These are phyloP conservation scores for Fregetta grallaria DNA, from an alignment of 2,113 vertebrate species.

Conservation along the genomic window DNA sequence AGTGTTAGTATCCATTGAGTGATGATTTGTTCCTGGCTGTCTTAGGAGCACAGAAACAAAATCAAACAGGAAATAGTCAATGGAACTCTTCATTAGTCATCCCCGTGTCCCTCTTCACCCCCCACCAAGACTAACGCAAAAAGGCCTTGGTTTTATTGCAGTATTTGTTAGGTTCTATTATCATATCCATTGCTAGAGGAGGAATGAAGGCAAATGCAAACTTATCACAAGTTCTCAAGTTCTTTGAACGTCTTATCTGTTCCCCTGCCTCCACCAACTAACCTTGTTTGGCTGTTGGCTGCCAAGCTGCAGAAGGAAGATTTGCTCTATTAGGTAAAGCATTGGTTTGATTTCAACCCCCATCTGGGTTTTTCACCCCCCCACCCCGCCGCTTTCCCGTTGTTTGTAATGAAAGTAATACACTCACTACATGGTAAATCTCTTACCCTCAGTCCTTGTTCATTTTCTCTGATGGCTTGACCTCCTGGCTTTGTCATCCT, in stretches of 20 bases:
- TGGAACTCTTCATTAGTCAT: background rate
- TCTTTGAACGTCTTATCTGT: background rate
- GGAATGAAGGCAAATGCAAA: background rate
- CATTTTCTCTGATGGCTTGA: background rate
- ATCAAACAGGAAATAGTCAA: background rate
- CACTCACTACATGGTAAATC: background rate
- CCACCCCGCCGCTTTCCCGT: background rate
- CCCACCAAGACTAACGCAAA: background rate
- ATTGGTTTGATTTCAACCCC: background rate
- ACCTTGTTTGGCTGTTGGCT: background rate
- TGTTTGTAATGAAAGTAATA: background rate
- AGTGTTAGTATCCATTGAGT: background rate
- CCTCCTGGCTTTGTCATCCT: background rate
- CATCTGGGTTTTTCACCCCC: background rate
- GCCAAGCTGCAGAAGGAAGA: background rate
- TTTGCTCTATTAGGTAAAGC: background rate
- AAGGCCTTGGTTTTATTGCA: background rate
- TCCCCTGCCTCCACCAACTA: background rate
- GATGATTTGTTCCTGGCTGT: background rate
- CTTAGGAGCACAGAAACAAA: background rate
- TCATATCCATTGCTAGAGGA: background rate
- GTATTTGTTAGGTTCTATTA: background rate
- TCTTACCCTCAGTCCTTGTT: background rate
- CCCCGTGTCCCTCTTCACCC: background rate
- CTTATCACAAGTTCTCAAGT: background rate